Conservation (phyloP, 2,888 invertebrate species). For the Druceiella hillmani region DNA sequence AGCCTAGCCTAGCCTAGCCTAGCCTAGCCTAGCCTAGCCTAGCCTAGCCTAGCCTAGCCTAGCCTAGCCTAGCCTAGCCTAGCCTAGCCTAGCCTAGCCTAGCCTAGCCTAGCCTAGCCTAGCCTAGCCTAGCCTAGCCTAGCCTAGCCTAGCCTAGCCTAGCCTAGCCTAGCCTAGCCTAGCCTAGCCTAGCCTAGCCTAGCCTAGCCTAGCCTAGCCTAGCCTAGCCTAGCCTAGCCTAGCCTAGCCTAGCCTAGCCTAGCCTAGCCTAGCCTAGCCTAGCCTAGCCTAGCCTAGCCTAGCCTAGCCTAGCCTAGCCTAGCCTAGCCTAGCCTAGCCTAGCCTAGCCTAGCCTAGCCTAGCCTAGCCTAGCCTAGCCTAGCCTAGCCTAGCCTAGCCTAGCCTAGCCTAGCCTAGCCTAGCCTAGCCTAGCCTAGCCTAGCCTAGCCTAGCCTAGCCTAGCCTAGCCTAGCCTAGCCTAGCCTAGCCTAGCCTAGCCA, state of each 20-base stretch:
- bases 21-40: constrained; percentile 17
- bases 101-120: constrained; percentile 15
- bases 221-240: constrained; percentile 14
- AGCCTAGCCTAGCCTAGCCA: constrained; percentile 11
- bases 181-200: constrained; percentile 15
- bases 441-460: constrained; percentile 11
- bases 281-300: constrained; percentile 16
- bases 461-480: constrained; percentile 10
- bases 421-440: constrained; percentile 10
- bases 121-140: constrained; percentile 14
- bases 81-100: constrained; percentile 15
- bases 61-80: constrained; percentile 15
- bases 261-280: constrained; percentile 13
- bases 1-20: constrained; percentile 16
- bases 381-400: constrained; percentile 9
- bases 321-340: constrained; percentile 15
- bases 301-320: constrained; percentile 16
- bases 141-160: constrained; percentile 15
- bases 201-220: constrained; percentile 14
- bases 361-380: constrained; percentile 10
- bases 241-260: constrained; percentile 12
- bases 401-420: constrained; percentile 7
- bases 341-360: constrained; percentile 14
- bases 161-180: constrained; percentile 14
- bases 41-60: constrained; percentile 14